Evolutionary conservation across 2,797 vertebrate genomes (phyloP).

Genomic region (Alcedo atthis): DNA sequence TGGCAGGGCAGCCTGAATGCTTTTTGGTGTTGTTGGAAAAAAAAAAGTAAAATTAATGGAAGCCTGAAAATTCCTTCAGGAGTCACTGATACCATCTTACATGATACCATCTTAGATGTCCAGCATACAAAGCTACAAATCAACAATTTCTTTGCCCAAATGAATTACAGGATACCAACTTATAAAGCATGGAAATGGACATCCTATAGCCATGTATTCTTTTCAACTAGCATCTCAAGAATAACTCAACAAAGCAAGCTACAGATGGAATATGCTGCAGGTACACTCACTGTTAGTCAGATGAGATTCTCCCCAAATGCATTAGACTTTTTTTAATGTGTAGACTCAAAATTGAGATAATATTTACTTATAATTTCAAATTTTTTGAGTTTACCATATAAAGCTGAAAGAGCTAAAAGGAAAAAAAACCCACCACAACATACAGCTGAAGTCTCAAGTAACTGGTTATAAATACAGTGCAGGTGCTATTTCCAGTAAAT

Average conservation of each 20-base stretch:
- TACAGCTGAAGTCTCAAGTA: not conserved
- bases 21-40: not conserved
- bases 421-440: not conserved
- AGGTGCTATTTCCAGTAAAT: not conserved
- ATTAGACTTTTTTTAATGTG: not conserved
- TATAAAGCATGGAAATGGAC: not conserved
- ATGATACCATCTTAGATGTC: not conserved
- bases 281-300: not conserved
- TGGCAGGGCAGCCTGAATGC: not conserved
- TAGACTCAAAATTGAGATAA: not conserved
- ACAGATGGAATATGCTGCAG: not conserved
- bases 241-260: not conserved
- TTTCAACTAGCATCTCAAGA: not conserved
- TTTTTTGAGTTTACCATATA: not conserved
- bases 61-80: not conserved
- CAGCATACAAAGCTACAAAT: not conserved
- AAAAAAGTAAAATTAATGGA: not conserved
- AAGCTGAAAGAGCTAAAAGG: not conserved
- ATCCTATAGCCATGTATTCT: fast-evolving
- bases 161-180: not conserved
- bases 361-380: not conserved
- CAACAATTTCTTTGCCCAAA: not conserved
- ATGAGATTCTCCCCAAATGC: not conserved
- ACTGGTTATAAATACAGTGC: not conserved
- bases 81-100: not conserved